Base-by-base conservation (phyloP, 2,113 vertebrate genomes). In the Junco hyemalis region DNA sequence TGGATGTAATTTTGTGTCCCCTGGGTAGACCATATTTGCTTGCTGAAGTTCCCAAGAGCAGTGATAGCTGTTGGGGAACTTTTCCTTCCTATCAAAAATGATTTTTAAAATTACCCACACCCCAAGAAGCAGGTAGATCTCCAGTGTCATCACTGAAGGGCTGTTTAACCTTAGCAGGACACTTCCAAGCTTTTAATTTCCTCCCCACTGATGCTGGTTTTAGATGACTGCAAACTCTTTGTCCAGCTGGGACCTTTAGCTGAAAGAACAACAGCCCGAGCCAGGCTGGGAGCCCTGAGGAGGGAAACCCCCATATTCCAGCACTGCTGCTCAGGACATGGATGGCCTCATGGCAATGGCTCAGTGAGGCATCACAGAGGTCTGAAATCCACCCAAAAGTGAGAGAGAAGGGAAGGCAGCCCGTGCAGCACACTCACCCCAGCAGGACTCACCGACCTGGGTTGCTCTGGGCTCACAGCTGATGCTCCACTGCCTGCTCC, bases 401-500 rank as follows among this genome's bases (percentile, higher is more conserved):
- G 40, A 16, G 24, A 28, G 48, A 66, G 35, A 8, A 11, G 17
- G 69, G 36, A 50, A 81, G 12, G 36, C 65, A 77, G 47, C n/a
- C 3, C 1, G 0, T 57, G 56, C 65, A 86, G 35, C 18, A 57
- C 15, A 22, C 6, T 11, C 63, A 42, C 25, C 51, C 48, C 66
- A n/a, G 48, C 1, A 28, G 8, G 60, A 97, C 96, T 97, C 84
- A 97, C 97, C 69, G 3, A 26, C 6, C n/a, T 2, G 9, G 73
- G 31, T 47, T 14, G 4, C 70, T 35, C 35, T 22, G 0, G 26
- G 70, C 70, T 93, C 18, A 10, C n/a, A 2, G 38, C 65, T 66
- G 33, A 33, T 31, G 73, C 16, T 23, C 48, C 91, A 50, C 94
- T 69, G 36, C 59, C 88, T 38, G 16, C 66, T 85, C 65, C 77